A percentile compares a stretch with the other conserved stretches of the same genome.
Conservation (phyloP, 2,888 invertebrate genomes). For the Harpalus rubripes region DNA sequence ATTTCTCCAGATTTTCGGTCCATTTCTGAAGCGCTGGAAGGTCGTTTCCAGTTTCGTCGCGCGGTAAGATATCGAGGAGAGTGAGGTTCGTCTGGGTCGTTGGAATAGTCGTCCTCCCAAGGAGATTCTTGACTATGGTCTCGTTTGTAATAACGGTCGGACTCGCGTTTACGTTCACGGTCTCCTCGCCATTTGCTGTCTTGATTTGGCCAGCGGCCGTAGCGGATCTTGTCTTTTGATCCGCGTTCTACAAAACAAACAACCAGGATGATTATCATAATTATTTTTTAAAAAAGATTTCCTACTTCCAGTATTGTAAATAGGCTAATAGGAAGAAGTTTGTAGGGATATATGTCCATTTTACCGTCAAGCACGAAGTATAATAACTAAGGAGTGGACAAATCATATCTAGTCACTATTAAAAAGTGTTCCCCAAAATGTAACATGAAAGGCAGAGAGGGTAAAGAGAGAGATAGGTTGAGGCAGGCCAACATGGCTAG, state of each 20-base stretch:
- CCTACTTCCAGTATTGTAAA: too few relatives aligned
- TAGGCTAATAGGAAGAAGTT: too few relatives aligned
- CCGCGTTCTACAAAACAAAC: conserved; percentile 43
- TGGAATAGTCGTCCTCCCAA: conserved; percentile 81
- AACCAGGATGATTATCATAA: too few relatives aligned
- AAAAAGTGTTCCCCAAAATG: too few relatives aligned
- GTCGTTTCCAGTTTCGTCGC: conserved; percentile 79
- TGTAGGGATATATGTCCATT: too few relatives aligned
- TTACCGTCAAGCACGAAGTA: too few relatives aligned
- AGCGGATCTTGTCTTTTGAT: conserved; percentile 60
- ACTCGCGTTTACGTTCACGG: conserved; percentile 78
- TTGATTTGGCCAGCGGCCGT: conserved; percentile 56
- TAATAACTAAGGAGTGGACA: too few relatives aligned
- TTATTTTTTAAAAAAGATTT: too few relatives aligned
- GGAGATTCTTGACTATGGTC: conserved; percentile 78
- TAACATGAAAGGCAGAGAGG: too few relatives aligned
- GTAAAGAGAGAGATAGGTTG: too few relatives aligned
- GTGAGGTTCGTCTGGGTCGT: conserved; percentile 74
- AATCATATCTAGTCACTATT: too few relatives aligned
- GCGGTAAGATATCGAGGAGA: conserved; percentile 74
- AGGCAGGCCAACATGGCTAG: too few relatives aligned
- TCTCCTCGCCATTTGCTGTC: conserved; percentile 77
- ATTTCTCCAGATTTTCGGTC: conserved; percentile 77
- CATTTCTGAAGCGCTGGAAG: conserved; percentile 81
- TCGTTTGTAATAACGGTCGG: conserved; percentile 74